A percentile compares a stretch with the other conserved stretches of the same genome.
phyloP scores from a whole-genome alignment of 2,888 invertebrate species.

The Gastracanthus pulcherrimus region DNA sequence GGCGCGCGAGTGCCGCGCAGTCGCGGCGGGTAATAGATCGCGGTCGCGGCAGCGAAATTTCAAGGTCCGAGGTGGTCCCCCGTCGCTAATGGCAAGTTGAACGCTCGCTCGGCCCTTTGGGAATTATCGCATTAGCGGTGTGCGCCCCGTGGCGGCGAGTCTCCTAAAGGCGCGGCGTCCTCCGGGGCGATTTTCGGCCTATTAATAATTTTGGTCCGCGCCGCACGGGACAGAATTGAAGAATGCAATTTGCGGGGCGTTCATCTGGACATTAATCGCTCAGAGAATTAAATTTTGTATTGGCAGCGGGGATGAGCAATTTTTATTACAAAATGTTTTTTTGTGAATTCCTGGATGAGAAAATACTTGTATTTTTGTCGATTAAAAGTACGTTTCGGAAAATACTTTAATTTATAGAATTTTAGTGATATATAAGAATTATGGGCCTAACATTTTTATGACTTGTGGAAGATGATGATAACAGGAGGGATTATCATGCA shows the following conservation, averaged over 20 bases:
- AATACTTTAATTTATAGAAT: too few species aligned
- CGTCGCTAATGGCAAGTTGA: conserved; percentile 35
- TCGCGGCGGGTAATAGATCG: conserved; percentile 40
- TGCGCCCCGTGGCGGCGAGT: neutral
- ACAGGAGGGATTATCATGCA: too few species aligned
- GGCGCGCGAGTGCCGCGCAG: neutral
- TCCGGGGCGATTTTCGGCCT: conserved; percentile 8
- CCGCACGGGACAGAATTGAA: neutral
- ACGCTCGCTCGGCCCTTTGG: neutral
- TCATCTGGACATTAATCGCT: neutral
- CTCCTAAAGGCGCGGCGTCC: neutral
- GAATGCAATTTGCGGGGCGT: too few species aligned
- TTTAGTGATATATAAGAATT: too few species aligned
- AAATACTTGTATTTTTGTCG: too few species aligned
- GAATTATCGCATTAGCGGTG: conserved; percentile 47
- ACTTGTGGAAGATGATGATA: too few species aligned
- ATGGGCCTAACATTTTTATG: too few species aligned
- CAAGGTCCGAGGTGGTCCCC: conserved; percentile 4
- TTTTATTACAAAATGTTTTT: too few species aligned
- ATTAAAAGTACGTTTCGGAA: too few species aligned
- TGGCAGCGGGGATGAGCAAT: too few species aligned
- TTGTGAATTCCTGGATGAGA: too few species aligned
- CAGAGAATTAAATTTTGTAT: too few species aligned
- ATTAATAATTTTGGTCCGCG: conserved; percentile 6
- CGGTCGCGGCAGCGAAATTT: conserved; percentile 23